Evolutionary conservation across 2,888 invertebrate genomes (phyloP).

Genomic region (Drosophila lacicola): DNA sequence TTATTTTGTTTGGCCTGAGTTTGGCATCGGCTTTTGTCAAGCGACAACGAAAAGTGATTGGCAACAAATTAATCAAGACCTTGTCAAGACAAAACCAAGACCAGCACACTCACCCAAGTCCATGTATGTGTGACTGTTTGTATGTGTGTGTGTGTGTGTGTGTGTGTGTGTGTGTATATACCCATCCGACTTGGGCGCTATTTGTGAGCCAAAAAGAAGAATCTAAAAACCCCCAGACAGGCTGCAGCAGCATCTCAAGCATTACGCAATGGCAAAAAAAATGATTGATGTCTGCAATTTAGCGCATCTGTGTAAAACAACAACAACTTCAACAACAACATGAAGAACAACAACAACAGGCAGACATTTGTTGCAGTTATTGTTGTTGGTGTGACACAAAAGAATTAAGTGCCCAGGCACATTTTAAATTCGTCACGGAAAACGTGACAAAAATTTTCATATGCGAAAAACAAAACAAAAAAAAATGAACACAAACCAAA

Average conservation of each 20-base stretch:
- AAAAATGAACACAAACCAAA: slow-evolving; percentile 25
- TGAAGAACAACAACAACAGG: slow-evolving; percentile 38
- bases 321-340: slow-evolving; percentile 49
- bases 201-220: slow-evolving; percentile 55
- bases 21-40: slow-evolving; percentile 73
- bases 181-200: slow-evolving; percentile 31
- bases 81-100: slow-evolving; percentile 61
- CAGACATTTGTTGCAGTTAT: slow-evolving; percentile 21
- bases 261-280: slow-evolving; percentile 71
- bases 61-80: slow-evolving; percentile 80
- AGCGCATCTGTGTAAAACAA: slow-evolving; percentile 74
- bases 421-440: slow-evolving; percentile 80
- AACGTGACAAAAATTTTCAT: slow-evolving; percentile 79
- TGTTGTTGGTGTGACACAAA: slow-evolving; percentile 57
- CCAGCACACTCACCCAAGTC: slow-evolving; percentile 28
- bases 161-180: background rate
- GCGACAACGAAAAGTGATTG: slow-evolving; percentile 74
- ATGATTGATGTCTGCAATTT: slow-evolving; percentile 80
- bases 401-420: slow-evolving; percentile 79
- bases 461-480: slow-evolving; percentile 51
- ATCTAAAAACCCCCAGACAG: slow-evolving; percentile 27
- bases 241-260: slow-evolving; percentile 34
- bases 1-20: slow-evolving; percentile 45
- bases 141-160: slow-evolving; percentile 1
- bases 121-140: too few relatives aligned